Evolutionary conservation across 1,140 invertebrate species (phyloP).

Genomic region (Drosophila persimilis): DNA sequence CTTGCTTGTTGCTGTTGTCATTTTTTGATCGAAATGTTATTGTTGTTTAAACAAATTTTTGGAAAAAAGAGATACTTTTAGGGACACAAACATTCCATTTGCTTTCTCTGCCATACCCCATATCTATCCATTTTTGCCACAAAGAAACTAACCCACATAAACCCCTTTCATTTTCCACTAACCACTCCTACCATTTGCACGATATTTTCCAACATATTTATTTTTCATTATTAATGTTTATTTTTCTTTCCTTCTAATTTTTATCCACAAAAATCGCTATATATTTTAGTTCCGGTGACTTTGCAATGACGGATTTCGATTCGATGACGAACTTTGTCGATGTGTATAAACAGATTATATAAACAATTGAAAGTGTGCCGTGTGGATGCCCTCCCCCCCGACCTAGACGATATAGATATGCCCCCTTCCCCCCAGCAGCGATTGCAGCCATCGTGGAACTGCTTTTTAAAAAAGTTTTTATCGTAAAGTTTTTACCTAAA

Average conservation of each 20-base stretch:
- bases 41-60: constrained; percentile 9
- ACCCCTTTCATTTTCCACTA: constrained; percentile 3
- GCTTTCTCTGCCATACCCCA: constrained; percentile 21
- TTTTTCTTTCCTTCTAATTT: constrained; percentile 41
- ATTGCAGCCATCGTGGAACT: constrained; percentile 35
- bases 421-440: constrained; percentile 2
- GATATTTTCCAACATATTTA: constrained; percentile 10
- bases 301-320: constrained; percentile 75
- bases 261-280: constrained; percentile 11
- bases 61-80: neutral
- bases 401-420: no score
- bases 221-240: constrained; percentile 42
- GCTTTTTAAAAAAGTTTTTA: constrained; percentile 40
- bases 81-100: neutral
- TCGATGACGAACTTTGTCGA: constrained; percentile 66
- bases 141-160: neutral
- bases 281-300: constrained; percentile 66
- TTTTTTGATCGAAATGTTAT: constrained; percentile 24
- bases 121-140: constrained; percentile 7
- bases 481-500: constrained; percentile 40
- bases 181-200: neutral
- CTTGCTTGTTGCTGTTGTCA: constrained; percentile 35
- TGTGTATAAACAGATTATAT: constrained; percentile 55
- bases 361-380: constrained; percentile 49
- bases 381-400: neutral